Percentiles rank a stretch among this genome's conserved stretches.
Conservation (phyloP, 2,113 vertebrate species). For the Phylloscopus whistleri region DNA sequence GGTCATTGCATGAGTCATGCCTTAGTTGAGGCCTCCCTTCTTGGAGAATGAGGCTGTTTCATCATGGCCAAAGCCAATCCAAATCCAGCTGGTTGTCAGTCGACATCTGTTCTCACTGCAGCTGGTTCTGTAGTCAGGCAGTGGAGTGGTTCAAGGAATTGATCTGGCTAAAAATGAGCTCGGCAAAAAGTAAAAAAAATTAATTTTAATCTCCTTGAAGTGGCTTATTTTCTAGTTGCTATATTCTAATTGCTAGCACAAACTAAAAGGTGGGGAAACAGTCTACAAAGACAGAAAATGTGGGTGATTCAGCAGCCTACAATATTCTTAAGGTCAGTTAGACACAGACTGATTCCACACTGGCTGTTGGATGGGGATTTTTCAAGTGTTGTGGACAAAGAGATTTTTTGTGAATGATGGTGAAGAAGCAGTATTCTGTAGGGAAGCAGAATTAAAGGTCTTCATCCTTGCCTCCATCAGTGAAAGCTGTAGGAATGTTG, state of each 20-base stretch:
- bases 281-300: not conserved
- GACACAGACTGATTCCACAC: not conserved
- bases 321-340: not conserved
- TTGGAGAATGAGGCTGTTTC: not conserved
- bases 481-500: not conserved
- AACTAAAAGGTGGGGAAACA: not conserved
- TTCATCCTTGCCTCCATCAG: not conserved
- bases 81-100: not conserved
- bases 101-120: accelerated
- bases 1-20: not conserved
- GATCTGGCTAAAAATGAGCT: not conserved
- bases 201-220: not conserved
- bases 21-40: not conserved
- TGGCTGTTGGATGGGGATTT: not conserved
- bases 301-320: not conserved
- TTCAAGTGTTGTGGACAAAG: not conserved
- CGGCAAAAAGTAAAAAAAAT: not conserved
- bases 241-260: not conserved
- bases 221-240: not conserved
- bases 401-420: not conserved
- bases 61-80: not conserved
- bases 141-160: not conserved
- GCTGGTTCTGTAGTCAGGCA: not conserved
- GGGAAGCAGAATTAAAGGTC: not conserved
- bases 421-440: not conserved